These are phyloP conservation scores for Phataginus tetradactyla DNA, from an alignment of 2,797 vertebrate species.

Conservation along the genomic window DNA sequence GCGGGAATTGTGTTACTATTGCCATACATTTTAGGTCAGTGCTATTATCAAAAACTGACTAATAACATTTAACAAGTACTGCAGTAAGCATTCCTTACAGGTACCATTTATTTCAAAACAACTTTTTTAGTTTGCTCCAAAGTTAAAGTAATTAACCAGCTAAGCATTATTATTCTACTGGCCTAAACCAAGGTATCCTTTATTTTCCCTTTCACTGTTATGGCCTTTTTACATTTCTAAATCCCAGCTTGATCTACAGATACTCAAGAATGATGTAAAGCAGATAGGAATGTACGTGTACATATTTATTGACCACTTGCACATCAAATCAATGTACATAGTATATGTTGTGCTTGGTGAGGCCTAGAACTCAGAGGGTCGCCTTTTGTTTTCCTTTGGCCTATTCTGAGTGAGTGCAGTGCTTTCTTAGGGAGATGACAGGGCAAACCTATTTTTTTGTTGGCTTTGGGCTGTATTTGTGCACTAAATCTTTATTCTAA, in stretches of 20 bases:
- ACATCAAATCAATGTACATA: slow-evolving; percentile 92
- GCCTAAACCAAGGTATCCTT: slow-evolving; percentile 82
- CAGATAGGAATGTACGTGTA: slow-evolving; percentile 90
- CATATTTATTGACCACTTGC: slow-evolving; percentile 92
- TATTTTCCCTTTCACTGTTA: slow-evolving; percentile 84
- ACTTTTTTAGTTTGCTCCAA: slow-evolving; percentile 86
- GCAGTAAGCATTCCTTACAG: slow-evolving; percentile 77
- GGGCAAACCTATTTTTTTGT: slow-evolving; percentile 86
- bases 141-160: slow-evolving; percentile 82
- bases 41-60: slow-evolving; percentile 74
- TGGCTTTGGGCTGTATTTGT: slow-evolving; percentile 87
- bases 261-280: slow-evolving; percentile 86
- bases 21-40: slow-evolving; percentile 68
- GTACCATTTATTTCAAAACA: slow-evolving; percentile 82
- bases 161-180: slow-evolving; percentile 79
- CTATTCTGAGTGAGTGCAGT: slow-evolving; percentile 82
- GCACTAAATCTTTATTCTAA: slow-evolving; percentile 88
- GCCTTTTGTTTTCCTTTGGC: slow-evolving; percentile 74
- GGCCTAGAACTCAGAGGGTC: slow-evolving; percentile 82
- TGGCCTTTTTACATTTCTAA: slow-evolving; percentile 88
- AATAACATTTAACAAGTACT: slow-evolving; percentile 76
- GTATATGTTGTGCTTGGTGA: slow-evolving; percentile 83
- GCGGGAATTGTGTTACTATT: slow-evolving; percentile 70
- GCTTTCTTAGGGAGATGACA: slow-evolving; percentile 82
- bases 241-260: slow-evolving; percentile 89